Evolutionary conservation across 53 echinoderm and acorn worm species (phyloP).

Genomic region (Henricia sp.): DNA sequence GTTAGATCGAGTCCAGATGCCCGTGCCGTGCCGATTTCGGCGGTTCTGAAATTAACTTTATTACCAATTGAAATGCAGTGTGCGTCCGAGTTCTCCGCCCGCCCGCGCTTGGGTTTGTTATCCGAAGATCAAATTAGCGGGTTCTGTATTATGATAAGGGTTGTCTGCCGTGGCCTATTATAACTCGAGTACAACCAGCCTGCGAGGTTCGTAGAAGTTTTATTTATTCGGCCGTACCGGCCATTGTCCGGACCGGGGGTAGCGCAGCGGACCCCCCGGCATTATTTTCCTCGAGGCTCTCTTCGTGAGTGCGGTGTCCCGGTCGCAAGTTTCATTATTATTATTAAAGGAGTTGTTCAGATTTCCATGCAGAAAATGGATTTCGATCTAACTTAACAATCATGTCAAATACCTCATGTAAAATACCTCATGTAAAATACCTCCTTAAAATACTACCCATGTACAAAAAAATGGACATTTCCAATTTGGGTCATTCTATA

Average conservation of each 20-base stretch:
- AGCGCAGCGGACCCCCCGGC: too few species aligned
- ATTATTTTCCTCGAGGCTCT: slow-evolving; percentile 1
- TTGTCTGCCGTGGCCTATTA: not conserved
- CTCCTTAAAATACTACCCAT: too few species aligned
- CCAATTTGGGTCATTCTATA: too few species aligned
- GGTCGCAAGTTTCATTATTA: too few species aligned
- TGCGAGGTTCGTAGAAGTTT: not conserved
- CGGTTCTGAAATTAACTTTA: slow-evolving; percentile 6
- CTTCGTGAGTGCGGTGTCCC: not conserved
- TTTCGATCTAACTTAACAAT: too few species aligned
- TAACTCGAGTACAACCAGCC: slow-evolving; percentile 7
- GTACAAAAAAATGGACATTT: too few species aligned
- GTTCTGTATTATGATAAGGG: slow-evolving; percentile 8
- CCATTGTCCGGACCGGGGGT: not conserved
- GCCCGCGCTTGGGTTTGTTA: not conserved
- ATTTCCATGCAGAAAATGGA: too few species aligned
- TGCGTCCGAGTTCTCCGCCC: slow-evolving; percentile 4
- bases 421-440: too few species aligned
- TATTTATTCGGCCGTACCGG: slow-evolving; percentile 4
- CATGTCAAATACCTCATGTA: too few species aligned
- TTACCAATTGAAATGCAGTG: slow-evolving; percentile 31
- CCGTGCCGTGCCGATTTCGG: slow-evolving; percentile 38
- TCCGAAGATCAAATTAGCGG: slow-evolving; percentile 14
- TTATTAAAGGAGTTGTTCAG: too few species aligned
- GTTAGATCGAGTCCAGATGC: not conserved